Evolutionary conservation across 1,140 invertebrate species (phyloP).

Genomic region (Habropoda laboriosa): DNA sequence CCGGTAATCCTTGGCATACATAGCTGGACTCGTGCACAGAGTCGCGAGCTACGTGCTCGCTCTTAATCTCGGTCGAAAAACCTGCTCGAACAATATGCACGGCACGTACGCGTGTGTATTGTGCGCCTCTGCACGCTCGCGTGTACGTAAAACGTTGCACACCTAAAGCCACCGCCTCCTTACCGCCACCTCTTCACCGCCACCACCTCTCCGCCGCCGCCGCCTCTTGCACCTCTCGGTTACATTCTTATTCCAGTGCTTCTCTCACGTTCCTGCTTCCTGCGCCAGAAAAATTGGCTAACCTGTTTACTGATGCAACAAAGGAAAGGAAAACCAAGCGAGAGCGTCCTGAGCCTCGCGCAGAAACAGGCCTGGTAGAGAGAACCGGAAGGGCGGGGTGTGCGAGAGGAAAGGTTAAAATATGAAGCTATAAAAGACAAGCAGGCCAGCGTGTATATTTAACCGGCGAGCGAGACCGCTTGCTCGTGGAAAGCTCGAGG

Average conservation of each 20-base stretch:
- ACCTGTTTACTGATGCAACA: slow-evolving; percentile 51
- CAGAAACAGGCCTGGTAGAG: too few species aligned
- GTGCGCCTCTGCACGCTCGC: background rate
- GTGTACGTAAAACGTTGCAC: slow-evolving; percentile 17
- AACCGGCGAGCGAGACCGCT: too few species aligned
- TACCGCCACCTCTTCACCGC: too few species aligned
- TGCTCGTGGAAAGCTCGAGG: background rate
- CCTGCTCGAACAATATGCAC: slow-evolving; percentile 45
- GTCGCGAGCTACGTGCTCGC: slow-evolving; percentile 28
- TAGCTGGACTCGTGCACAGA: slow-evolving; percentile 25
- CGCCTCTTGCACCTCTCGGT: too few species aligned
- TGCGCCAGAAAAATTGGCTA: slow-evolving; percentile 52
- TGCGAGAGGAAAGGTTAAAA: slow-evolving; percentile 1
- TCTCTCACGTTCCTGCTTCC: slow-evolving; percentile 52
- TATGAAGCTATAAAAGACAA: background rate
- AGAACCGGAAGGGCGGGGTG: slow-evolving; percentile 12
- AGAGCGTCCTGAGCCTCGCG: background rate
- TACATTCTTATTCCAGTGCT: slow-evolving; percentile 46
- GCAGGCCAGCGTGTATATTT: background rate
- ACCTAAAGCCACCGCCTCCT: background rate
- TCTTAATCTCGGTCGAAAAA: slow-evolving; percentile 54
- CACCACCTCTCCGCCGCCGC: background rate
- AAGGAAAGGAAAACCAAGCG: slow-evolving; percentile 36
- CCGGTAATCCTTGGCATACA: slow-evolving; percentile 53
- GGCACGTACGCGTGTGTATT: slow-evolving; percentile 1